Percentiles rank a stretch among this genome's conserved stretches.
phyloP scores from a whole-genome alignment of 1,140 invertebrate species.

The Lepidurus packardi region DNA sequence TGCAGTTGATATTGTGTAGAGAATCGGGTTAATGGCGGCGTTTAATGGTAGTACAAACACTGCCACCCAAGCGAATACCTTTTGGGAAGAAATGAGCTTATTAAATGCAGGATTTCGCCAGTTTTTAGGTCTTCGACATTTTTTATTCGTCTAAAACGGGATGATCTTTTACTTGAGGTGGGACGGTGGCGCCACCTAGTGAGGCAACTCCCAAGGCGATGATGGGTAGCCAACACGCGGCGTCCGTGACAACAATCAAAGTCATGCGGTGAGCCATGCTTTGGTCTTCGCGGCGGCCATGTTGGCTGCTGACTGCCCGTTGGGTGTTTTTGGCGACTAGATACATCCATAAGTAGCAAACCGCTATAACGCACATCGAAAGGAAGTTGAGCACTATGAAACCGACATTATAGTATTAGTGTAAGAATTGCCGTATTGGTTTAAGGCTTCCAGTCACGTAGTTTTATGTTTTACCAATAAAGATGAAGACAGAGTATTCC shows the following conservation, averaged over 20 bases:
- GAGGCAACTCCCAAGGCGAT: conserved; percentile 50
- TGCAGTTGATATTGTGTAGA: conserved; percentile 43
- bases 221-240: conserved; percentile 55
- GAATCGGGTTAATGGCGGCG: conserved; percentile 48
- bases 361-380: conserved; percentile 52
- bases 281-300: conserved; percentile 44
- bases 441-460: conserved; percentile 31
- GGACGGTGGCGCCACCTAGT: conserved; percentile 47
- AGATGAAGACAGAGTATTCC: conserved; percentile 56
- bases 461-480: conserved; percentile 49
- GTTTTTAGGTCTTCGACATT: too few species aligned
- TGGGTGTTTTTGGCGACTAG: conserved; percentile 49
- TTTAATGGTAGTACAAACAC: conserved; percentile 49
- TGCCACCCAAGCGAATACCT: conserved; percentile 47
- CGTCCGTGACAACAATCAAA: conserved; percentile 53
- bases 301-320: conserved; percentile 42
- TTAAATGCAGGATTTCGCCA: too few species aligned
- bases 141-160: too few species aligned
- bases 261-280: conserved; percentile 54
- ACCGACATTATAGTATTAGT: neutral
- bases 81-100: neutral
- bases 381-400: conserved; percentile 48
- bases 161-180: conserved; percentile 44
- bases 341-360: conserved; percentile 56
- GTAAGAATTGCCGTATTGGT: neutral